Percentiles rank a stretch among this genome's conserved stretches.
Evolutionary conservation across 2,888 invertebrate species (phyloP).

Genomic region (Oscheius sp.): DNA sequence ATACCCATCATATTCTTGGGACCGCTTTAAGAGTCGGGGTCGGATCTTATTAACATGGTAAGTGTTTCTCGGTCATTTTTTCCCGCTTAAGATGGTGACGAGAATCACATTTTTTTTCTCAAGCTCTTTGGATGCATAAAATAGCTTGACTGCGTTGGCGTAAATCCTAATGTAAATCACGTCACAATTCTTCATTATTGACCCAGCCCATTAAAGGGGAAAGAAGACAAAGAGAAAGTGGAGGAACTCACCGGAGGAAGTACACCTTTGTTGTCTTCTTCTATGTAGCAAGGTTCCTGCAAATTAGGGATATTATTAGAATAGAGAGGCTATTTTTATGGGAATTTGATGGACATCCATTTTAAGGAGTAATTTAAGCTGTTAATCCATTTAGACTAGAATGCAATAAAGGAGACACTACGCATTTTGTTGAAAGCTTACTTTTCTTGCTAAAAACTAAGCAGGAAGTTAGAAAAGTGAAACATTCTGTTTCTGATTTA

Average conservation of each 20-base stretch:
- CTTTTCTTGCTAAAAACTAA: too few relatives aligned
- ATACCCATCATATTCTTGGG: neutral
- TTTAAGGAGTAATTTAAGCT: neutral
- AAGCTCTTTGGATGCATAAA: neutral
- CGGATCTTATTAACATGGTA: neutral
- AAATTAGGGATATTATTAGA: too few relatives aligned
- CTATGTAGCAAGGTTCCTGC: too few relatives aligned
- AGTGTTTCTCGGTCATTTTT: neutral
- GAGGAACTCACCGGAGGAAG: slow-evolving; percentile 22
- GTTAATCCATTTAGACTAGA: neutral
- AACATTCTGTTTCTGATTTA: too few relatives aligned
- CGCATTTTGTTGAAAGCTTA: too few relatives aligned
- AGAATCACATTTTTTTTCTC: neutral
- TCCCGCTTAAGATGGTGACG: neutral
- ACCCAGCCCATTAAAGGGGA: neutral
- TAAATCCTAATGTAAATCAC: slow-evolving; percentile 17
- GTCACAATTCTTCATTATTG: slow-evolving; percentile 25
- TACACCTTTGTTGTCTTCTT: slow-evolving; percentile 2
- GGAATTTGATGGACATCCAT: neutral
- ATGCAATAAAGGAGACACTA: neutral
- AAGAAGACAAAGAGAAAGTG: neutral
- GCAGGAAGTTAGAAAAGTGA: too few relatives aligned
- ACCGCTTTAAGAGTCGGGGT: neutral
- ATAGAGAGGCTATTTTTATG: neutral
- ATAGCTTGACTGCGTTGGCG: slow-evolving; percentile 25